These are phyloP conservation scores for Enteromius thamalakanensis DNA, from an alignment of 2,797 vertebrate species.

Conservation along the genomic window DNA sequence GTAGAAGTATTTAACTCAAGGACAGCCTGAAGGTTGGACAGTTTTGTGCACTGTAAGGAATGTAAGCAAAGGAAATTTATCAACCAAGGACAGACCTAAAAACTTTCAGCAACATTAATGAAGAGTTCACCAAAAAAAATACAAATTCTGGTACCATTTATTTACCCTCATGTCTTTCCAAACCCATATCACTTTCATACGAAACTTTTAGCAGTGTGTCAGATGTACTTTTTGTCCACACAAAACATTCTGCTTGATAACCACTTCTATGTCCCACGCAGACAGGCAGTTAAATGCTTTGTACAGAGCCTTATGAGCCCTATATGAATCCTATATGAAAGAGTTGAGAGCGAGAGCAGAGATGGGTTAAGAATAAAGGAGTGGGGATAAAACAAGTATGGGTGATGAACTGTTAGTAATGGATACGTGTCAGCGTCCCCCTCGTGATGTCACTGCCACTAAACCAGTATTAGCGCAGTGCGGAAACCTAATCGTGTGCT, in stretches of 20 bases:
- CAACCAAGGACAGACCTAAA: conserved; percentile 8
- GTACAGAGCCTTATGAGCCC: background rate
- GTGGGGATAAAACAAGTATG: background rate
- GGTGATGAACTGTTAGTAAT: conserved; percentile 51
- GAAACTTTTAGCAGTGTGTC: background rate
- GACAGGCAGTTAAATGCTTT: background rate
- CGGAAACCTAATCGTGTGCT: conserved; percentile 51
- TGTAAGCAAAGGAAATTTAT: conserved; percentile 3
- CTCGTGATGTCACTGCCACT: conserved; percentile 39
- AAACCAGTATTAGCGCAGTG: conserved; percentile 38
- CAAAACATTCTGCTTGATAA: background rate
- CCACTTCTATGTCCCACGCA: background rate
- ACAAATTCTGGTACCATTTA: background rate
- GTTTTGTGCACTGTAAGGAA: conserved; percentile 6
- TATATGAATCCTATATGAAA: background rate
- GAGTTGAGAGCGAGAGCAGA: background rate
- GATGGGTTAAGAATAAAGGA: background rate
- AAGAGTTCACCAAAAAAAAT: background rate
- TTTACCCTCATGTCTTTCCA: background rate
- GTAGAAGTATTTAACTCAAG: conserved; percentile 13
- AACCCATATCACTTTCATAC: background rate
- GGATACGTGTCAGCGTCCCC: conserved; percentile 26
- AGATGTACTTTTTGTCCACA: background rate
- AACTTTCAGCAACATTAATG: background rate
- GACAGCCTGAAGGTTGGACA: background rate